Base-by-base conservation (phyloP, 2,888 invertebrate genomes). In the Antheraea yamamai region DNA sequence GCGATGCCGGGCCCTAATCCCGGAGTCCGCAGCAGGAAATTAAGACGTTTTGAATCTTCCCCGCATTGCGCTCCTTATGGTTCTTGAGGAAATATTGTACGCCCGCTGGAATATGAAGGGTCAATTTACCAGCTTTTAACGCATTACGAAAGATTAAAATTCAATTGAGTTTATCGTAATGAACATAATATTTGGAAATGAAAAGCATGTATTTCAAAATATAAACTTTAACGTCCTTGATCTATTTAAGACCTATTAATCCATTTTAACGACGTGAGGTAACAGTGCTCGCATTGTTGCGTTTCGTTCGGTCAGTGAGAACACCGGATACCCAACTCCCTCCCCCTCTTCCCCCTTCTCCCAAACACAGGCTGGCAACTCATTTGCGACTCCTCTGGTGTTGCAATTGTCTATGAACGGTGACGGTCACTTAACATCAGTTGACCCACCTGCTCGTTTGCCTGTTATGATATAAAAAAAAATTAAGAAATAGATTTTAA, bases 21-120 rank as follows among this genome's bases (percentile, higher is more conserved):
- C 79, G 78, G 74, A 78, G 77, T 79, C 81, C 79, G 76, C 81
- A 78, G 79, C 85, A 90, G 93, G 93, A 94, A 93, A 94, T 94
- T 89, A 94, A 91, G 89, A 86, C 91, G 84, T 88, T 91, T 85
- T 83, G 78, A 83, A 84, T 82, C 81, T 81, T 81, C 61, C 39
- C 58, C 51, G 72, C 74, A 71, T 61, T 72, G 39, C 61, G 61
- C 72, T 75, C 16, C 72, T 74, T 74, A 71, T 30, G 74, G 51
- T 30, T 74, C 18, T 47, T 16, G 39, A 61, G 61, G 72, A 72
- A 61, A 74, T 72, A 61, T 26, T 61, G 47, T 71, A 51, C 71
- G 61, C 39, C 23, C 70, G 20, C n/a, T 72, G 71, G 61, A 72
- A 75, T 75, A 75, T 74, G 74, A 74, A 74, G 72, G 72, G 71